Base-by-base conservation (phyloP, 2,797 vertebrate species). In the Aratinga solstitialis region DNA sequence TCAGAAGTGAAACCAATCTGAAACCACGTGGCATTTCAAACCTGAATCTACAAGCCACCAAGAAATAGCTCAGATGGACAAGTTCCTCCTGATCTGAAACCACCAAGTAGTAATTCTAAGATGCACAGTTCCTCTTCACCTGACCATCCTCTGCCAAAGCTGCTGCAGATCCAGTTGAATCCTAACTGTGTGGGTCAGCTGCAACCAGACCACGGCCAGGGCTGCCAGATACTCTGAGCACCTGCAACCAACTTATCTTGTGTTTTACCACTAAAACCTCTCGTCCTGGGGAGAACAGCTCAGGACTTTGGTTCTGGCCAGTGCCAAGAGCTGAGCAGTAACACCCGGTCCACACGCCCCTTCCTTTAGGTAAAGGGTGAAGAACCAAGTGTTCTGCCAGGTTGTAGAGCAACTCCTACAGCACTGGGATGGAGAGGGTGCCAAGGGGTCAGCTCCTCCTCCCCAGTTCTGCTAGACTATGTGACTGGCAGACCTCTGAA, bases 181-280 rank as follows among this genome's bases (percentile, higher is more conserved):
- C 34, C 20, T n/a, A 43, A n/a, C 30, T 0, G 2, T 1, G 30
- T 0, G 3, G 56, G 5, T 67, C 19, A 71, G 59, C 21, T 50
- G 32, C 20, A 34, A 16, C 23, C 29, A 42, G 54, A 32, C 8
- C 50, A 18, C n/a, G 47, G 26, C 59, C 42, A 38, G 38, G 18
- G 24, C 71, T 73, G 19, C 76, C 66, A 63, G 58, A 12, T 2
- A 30, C 83, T 38, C 3, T 4, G 14, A 50, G 42, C 42, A 53
- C 50, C n/a, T 29, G 21, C 63, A 76, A 47, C 11, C 30, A 22
- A 56, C 56, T 56, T 12, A 65, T 26, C 58, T 23, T 7, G 11
- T 5, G 8, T 36, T 76, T 54, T n/a, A 56, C 50, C 71, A 59
- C 71, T 30, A 18, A 54, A 84, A 68, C 29, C 47, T 78, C 51